These are phyloP conservation scores for Chitala chitala DNA, from an alignment of 2,113 vertebrate species.

Conservation along the genomic window DNA sequence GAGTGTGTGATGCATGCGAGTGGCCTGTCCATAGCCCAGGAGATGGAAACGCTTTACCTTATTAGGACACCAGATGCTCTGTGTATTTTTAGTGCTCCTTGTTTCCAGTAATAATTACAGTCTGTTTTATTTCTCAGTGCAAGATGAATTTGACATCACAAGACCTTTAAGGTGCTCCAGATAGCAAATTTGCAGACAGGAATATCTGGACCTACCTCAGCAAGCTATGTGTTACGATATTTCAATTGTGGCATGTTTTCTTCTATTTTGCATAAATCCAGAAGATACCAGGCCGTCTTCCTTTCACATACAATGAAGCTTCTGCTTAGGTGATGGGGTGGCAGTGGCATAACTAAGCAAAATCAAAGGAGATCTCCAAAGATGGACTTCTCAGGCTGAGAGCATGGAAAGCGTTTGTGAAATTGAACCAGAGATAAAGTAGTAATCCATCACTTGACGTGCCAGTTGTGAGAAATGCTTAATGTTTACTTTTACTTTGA, in stretches of 20 bases:
- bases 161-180: background rate
- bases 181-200: background rate
- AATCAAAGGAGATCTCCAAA: no score
- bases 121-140: slow-evolving; percentile 6
- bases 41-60: slow-evolving; percentile 34
- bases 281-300: background rate
- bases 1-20: background rate
- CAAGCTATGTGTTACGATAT: background rate
- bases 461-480: background rate
- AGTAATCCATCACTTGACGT: background rate
- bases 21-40: background rate
- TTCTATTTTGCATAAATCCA: background rate
- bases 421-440: background rate
- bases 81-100: slow-evolving; percentile 29
- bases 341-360: no score
- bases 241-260: background rate
- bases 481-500: background rate
- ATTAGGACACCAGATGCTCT: slow-evolving; percentile 27
- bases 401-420: background rate
- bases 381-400: background rate
- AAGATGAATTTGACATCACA: background rate
- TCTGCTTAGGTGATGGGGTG: no score
- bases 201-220: background rate
- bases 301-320: background rate
- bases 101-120: slow-evolving; percentile 28